These are phyloP conservation scores for Agapornis canus DNA, from an alignment of 2,797 vertebrate species.

Conservation along the genomic window DNA sequence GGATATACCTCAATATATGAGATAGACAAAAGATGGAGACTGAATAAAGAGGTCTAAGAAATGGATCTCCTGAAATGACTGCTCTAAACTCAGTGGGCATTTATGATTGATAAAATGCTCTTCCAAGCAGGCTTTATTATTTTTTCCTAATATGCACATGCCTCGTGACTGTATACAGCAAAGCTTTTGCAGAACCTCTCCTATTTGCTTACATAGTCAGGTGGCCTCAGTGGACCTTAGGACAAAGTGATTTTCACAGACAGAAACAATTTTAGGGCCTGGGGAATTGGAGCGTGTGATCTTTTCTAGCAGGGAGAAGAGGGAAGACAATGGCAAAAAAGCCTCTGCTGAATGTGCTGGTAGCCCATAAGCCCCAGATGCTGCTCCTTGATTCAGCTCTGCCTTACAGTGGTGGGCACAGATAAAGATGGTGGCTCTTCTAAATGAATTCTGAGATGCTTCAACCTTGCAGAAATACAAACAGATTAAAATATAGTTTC, in stretches of 20 bases:
- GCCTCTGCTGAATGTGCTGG: background rate
- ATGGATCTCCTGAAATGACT: background rate
- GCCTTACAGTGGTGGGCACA: background rate
- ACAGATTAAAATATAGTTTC: background rate
- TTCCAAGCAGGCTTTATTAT: background rate
- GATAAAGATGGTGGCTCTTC: background rate
- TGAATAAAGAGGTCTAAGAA: background rate
- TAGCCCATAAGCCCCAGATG: background rate
- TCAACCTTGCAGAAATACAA: background rate
- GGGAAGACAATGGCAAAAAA: background rate
- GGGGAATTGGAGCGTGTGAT: fast-evolving
- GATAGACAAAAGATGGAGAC: background rate
- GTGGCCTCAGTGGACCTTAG: background rate
- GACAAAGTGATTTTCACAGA: background rate
- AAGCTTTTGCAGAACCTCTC: background rate
- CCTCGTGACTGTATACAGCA: background rate
- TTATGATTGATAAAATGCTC: background rate
- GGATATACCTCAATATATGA: background rate
- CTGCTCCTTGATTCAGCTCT: background rate
- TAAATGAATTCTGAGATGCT: background rate
- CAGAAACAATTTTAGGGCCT: background rate
- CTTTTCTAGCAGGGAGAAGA: background rate
- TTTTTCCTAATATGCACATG: background rate
- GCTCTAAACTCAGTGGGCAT: background rate
- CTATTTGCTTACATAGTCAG: background rate